Evolutionary conservation across 1,140 invertebrate genomes (phyloP), one percentile per base, ranked within the genome.

Genomic region (Eriosoma lanigerum): DNA sequence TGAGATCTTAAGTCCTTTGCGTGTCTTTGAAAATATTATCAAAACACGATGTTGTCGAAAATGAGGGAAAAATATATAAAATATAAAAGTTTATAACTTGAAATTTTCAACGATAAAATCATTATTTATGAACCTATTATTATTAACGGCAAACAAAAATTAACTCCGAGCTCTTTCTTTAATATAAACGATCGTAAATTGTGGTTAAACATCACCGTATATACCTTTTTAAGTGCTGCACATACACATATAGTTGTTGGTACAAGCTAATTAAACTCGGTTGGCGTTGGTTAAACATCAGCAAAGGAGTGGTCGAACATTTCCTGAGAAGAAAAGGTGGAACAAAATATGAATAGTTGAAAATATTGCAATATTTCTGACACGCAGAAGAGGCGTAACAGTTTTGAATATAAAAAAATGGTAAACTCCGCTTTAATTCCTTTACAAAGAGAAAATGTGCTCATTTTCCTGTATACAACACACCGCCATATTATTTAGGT

Each of bases 101-200:
- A 50, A 52, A 26, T 26, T 48, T 29, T 9, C 10, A 38, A 56
- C 29, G 72, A 75, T 56, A 76, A 76, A 58, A 76, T 76, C 73
- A 26, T 76, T 76, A 76, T 76, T 76, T 76, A 76, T 76, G 52
- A 0, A 26, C 10, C 12, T 21, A 75, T 75, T 75, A 75, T 75
- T 76, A 58, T 38, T 58, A 56, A 76, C n/a, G 44, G 66, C 54
- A 56, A 58, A 76, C 73, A 58, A 76, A 58, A 76, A 76, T 76
- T 58, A 76, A 76, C 54, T 76, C n/a, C 17, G 13, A 24, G 73
- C 29, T 54, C 54, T 76, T 76, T 76, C 54, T 76, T 76, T 76
- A 58, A 76, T 76, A 58, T 58, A 58, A 58, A 60, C 38, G 52
- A 76, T 56, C 50, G 73, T 76, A 76, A 58, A 76, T 76, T 58